These are phyloP conservation scores for Harpalus rufipes DNA, from an alignment of 2,888 invertebrate genomes.

Conservation along the genomic window DNA sequence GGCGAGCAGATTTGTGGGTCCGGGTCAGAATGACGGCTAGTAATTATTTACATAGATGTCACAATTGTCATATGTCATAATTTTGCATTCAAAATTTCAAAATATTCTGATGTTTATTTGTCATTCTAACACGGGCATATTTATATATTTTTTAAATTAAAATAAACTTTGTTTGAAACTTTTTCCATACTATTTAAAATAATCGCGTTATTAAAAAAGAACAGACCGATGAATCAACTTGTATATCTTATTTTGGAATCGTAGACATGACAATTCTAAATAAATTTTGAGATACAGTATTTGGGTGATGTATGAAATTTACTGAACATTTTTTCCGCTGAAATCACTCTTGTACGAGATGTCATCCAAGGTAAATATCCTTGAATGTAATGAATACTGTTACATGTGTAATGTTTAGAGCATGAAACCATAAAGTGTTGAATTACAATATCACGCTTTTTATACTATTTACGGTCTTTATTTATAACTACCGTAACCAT, in stretches of 20 bases:
- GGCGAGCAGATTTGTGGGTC: too few species aligned
- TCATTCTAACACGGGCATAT: too few species aligned
- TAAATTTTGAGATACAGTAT: background rate
- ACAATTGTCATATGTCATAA: too few species aligned
- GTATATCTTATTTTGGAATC: background rate
- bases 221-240: too few species aligned
- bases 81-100: too few species aligned
- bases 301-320: background rate
- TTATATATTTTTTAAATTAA: too few species aligned
- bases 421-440: background rate
- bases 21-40: too few species aligned
- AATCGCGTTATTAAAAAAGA: too few species aligned
- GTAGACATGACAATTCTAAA: background rate
- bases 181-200: too few species aligned
- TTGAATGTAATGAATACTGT: conserved; percentile 2
- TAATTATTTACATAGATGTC: too few species aligned
- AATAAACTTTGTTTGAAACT: too few species aligned
- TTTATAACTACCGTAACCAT: background rate
- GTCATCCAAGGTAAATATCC: conserved; percentile 3
- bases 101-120: too few species aligned
- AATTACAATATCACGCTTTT: background rate
- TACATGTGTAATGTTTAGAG: background rate
- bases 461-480: background rate
- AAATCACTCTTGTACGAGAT: background rate
- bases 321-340: background rate